Conservation (phyloP, 1,140 invertebrate species). For the Drosophila athabasca region DNA sequence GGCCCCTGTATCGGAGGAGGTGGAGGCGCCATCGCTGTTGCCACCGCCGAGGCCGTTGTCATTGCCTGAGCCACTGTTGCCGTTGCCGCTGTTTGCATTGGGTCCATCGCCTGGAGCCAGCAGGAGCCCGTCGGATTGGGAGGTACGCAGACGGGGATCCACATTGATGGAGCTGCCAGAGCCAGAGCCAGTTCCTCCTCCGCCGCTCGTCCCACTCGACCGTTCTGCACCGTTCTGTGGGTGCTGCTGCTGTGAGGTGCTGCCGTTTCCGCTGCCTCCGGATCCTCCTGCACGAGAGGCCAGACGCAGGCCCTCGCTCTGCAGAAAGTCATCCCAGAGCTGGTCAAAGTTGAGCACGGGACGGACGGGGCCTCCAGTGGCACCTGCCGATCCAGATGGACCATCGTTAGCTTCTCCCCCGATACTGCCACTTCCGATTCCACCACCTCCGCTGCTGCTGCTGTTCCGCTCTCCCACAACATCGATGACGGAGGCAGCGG, state of each 20-base stretch:
- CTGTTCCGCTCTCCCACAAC: slow-evolving; percentile 85
- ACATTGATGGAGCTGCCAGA: slow-evolving; percentile 9
- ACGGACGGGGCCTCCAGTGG: slow-evolving; percentile 34
- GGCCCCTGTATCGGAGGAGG: slow-evolving; percentile 51
- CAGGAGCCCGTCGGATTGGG: slow-evolving; percentile 36
- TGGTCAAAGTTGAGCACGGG: slow-evolving; percentile 76
- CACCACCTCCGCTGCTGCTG: slow-evolving; percentile 82
- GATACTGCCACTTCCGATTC: slow-evolving; percentile 30
- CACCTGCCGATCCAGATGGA: slow-evolving; percentile 59
- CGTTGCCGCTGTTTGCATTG: slow-evolving; percentile 14
- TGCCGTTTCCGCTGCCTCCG: slow-evolving; percentile 12
- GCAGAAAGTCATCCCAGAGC: slow-evolving; percentile 75
- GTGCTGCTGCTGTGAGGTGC: too few relatives aligned
- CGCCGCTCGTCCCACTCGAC: neutral
- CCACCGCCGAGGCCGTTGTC: slow-evolving; percentile 39
- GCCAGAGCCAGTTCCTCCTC: neutral
- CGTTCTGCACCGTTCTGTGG: too few relatives aligned
- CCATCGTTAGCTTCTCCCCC: slow-evolving; percentile 17
- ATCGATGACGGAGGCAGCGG: slow-evolving; percentile 79
- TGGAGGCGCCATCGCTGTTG: slow-evolving; percentile 85
- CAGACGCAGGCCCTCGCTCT: slow-evolving; percentile 71
- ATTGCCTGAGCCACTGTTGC: slow-evolving; percentile 15
- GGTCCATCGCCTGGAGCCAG: neutral
- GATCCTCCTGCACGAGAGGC: slow-evolving; percentile 50
- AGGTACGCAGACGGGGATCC: slow-evolving; percentile 48